Conservation (phyloP, 2,888 invertebrate species). For the Himalopsyche kuldschensis region DNA sequence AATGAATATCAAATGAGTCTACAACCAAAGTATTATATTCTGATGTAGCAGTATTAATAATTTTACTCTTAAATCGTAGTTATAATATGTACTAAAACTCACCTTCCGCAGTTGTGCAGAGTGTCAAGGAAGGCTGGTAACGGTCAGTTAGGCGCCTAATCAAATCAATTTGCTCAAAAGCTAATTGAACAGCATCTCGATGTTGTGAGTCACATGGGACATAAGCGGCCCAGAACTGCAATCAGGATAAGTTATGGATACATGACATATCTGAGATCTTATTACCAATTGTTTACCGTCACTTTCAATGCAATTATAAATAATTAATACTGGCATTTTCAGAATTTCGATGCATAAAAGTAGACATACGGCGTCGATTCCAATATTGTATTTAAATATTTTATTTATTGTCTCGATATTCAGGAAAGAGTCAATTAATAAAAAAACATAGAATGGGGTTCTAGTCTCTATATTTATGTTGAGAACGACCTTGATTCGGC, state of each 20-base stretch:
- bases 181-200: constrained; percentile 81
- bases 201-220: constrained; percentile 81
- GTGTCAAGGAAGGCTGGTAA: constrained; percentile 75
- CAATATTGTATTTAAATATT: too few species aligned
- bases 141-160: constrained; percentile 79
- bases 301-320: neutral
- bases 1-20: neutral
- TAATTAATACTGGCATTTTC: neutral
- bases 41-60: neutral
- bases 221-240: constrained; percentile 86
- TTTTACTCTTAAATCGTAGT: neutral
- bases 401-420: too few species aligned
- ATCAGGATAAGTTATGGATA: constrained; percentile 39
- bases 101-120: constrained; percentile 80
- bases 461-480: too few species aligned
- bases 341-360: too few species aligned
- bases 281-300: neutral
- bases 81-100: constrained; percentile 41
- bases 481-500: too few species aligned
- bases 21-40: neutral
- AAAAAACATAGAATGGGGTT: too few species aligned
- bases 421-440: too few species aligned
- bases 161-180: constrained; percentile 83
- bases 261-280: neutral
- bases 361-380: too few species aligned